Evolutionary conservation across 2,888 invertebrate genomes (phyloP), one percentile per base, ranked within the genome.

Genomic region (Ypsolopha sequella): DNA sequence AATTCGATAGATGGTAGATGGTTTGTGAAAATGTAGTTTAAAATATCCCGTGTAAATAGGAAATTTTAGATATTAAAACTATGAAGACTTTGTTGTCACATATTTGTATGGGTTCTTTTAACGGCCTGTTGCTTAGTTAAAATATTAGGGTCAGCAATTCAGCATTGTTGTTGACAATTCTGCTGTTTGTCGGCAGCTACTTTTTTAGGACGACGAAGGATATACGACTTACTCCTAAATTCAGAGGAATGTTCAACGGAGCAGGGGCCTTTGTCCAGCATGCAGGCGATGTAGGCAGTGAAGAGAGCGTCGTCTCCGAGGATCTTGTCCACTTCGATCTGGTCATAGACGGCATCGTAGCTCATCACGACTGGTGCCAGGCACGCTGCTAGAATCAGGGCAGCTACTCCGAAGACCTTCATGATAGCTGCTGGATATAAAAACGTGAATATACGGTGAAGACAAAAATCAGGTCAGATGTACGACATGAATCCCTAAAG

Each of bases 241-340:
- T 81, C 81, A 1, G 58, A 58, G 0, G 81, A 65, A 56, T 73
- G 65, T 47, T 81, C 76, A 1, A 68, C 61, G 2, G 62, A 60
- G 48, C 84, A 84, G 0, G 76, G 74, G 0, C 73, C 79, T 51
- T 76, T 80, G 49, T 82, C 79, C 9, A 84, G 62, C 65, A 82
- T 66, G 54, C 84, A 84, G 51, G 70, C 57, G 7, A 72, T 60
- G 55, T 84, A 84, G 0, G 68, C 56, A 1, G 55, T 56, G 56
- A 80, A 80, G 1, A 74, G 52, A 0, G 53, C 50, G 0, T 80
- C 77, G 41, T 82, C 79, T 0, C 36, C 68, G 0, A 84, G 51
- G 36, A 84, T 73, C 55, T 77, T 80, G 52, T 82, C 79, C 0
- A 76, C 73, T 41, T 84, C 80, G 0, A 82, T 57, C 54, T 73